Percentiles rank a stretch among this genome's conserved stretches.
These are phyloP conservation scores for Gallinago jamesoni DNA, from an alignment of 2,113 vertebrate species.

Conservation along the genomic window DNA sequence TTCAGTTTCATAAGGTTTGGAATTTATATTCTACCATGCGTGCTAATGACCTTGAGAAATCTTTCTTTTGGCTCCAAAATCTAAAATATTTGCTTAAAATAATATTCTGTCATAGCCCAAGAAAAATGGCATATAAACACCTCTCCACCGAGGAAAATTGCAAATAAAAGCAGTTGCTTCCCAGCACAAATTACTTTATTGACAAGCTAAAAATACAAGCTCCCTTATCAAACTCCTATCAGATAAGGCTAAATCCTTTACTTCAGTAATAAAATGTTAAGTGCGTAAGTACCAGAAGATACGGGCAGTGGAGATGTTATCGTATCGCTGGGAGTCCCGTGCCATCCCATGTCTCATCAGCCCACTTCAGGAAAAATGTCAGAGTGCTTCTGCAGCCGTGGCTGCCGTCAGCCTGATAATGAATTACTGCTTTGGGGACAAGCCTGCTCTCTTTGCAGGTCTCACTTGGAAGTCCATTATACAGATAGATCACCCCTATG, in stretches of 20 bases:
- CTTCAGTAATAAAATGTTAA: slow-evolving; percentile 34
- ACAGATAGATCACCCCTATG: not conserved
- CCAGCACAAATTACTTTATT: slow-evolving; percentile 19
- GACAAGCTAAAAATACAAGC: slow-evolving; percentile 42
- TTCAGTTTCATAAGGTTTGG: not conserved
- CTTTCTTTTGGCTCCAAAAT: not conserved
- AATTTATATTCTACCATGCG: not conserved
- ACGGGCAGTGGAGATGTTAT: slow-evolving; percentile 1
- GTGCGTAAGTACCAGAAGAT: slow-evolving; percentile 24
- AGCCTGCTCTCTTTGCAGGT: not conserved
- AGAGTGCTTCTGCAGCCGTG: not conserved
- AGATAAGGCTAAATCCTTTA: slow-evolving; percentile 42
- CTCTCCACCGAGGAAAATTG: not conserved
- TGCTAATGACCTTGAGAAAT: not conserved
- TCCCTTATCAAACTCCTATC: slow-evolving; percentile 10
- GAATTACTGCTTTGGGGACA: not conserved
- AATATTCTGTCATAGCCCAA: not conserved
- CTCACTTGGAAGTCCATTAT: not conserved
- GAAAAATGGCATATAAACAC: not conserved
- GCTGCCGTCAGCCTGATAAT: not conserved
- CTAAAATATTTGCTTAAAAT: not conserved
- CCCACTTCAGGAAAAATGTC: slow-evolving; percentile 22
- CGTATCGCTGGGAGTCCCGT: not conserved
- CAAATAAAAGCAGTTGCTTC: slow-evolving; percentile 30
- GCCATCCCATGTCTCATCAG: not conserved